Evolutionary conservation across 2,888 invertebrate species (phyloP), one percentile per base, ranked within the genome.

Genomic region (Rotaria socialis): DNA sequence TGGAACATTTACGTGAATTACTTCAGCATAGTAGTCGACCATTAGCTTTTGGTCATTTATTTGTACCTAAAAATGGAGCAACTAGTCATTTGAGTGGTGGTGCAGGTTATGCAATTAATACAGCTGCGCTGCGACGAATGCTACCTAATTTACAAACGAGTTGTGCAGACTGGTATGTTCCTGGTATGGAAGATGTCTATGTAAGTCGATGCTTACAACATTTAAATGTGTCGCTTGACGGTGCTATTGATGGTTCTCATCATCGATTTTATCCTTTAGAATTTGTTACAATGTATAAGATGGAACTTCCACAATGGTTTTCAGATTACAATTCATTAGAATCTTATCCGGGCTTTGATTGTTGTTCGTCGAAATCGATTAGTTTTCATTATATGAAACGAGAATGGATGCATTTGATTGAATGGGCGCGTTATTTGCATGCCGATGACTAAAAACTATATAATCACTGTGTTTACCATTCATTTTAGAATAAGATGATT

Each of bases 161-260:
- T n/a, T 80, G 80, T n/a, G 19, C 47, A 10, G 8, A 80, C 47
- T 80, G 80, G 80, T 80, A 80, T 47, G 80, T 80, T 11, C 80
- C 80, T n/a, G 80, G 47, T n/a, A 80, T 80, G 80, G 80, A 80
- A 80, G 80, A 80, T 80, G 80, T 80, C 3, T 47, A 80, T 47
- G 47, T 80, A 4, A 47, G 47, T 47, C 80, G 80, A n/a, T 80
- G 80, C n/a, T 47, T 80, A 47, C 80, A 80, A 80, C 47, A 80
- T n/a, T 47, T 80, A n/a, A 47, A 80, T 80, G 47, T 80, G 1
- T 10, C 80, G 1, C 47, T 80, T 8, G 11, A 80, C n/a, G 80
- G n/a, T 47, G 43, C 80, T 43, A 24, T 47, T 47, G 47, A 80
- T n/a, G 24, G 10, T 80, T 14, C 24, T n/a, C 47, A n/a, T 47